Conservation (phyloP, 1,140 invertebrate genomes). For the Andricus grossulariae region DNA sequence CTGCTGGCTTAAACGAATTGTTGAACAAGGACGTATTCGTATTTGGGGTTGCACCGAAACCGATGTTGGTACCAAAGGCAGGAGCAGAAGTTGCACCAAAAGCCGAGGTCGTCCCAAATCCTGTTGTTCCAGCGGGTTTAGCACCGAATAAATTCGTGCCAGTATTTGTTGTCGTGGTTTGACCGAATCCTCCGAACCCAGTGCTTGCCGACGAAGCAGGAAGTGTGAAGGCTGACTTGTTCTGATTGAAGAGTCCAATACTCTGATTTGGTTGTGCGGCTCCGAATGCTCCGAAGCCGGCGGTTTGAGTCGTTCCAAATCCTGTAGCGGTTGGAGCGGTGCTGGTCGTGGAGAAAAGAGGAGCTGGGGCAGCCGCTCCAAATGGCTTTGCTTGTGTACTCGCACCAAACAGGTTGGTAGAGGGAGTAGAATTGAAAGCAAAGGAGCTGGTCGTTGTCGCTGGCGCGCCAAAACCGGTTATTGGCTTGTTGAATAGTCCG, state of each 20-base stretch:
- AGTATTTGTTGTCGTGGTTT: slow-evolving; percentile 66
- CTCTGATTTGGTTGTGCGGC: slow-evolving; percentile 71
- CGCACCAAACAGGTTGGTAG: slow-evolving; percentile 71
- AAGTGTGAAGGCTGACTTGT: slow-evolving; percentile 73
- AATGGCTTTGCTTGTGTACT: slow-evolving; percentile 74
- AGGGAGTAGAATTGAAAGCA: slow-evolving; percentile 75
- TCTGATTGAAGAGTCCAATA: slow-evolving; percentile 74
- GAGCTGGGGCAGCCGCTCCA: slow-evolving; percentile 67
- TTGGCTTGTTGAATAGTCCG: slow-evolving; percentile 74
- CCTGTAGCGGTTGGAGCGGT: slow-evolving; percentile 68
- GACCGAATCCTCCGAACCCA: slow-evolving; percentile 76
- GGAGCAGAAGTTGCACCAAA: slow-evolving; percentile 74
- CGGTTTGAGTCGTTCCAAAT: slow-evolving; percentile 71
- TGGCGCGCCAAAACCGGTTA: slow-evolving; percentile 76
- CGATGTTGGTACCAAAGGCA: slow-evolving; percentile 72
- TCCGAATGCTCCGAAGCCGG: slow-evolving; percentile 71
- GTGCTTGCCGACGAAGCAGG: slow-evolving; percentile 68
- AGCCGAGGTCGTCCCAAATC: slow-evolving; percentile 77
- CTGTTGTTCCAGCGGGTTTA: slow-evolving; percentile 71
- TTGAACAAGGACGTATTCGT: slow-evolving; percentile 75
- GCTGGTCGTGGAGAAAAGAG: slow-evolving; percentile 66
- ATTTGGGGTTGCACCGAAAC: slow-evolving; percentile 70
- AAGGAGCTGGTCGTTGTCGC: slow-evolving; percentile 78
- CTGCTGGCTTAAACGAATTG: slow-evolving; percentile 71
- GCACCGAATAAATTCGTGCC: slow-evolving; percentile 69